A percentile compares a stretch with the other conserved stretches of the same genome.
Evolutionary conservation across 64 coral and sea anemone genomes (phyloP).

Genomic region (Acropora tenuis): DNA sequence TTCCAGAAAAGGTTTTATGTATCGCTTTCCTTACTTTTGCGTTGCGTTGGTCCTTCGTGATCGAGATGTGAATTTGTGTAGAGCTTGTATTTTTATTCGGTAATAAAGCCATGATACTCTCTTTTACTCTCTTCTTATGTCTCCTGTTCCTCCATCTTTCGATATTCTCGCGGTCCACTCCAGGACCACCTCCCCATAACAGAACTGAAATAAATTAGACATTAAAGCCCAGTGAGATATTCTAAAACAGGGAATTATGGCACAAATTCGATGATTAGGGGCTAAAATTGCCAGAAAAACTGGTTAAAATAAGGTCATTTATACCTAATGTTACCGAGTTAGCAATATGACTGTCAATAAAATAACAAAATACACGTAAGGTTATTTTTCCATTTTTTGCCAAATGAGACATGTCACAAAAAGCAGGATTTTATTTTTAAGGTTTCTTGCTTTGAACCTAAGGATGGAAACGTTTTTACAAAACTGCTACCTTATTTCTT

Average conservation of each 20-base stretch:
- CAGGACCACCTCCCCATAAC: background rate
- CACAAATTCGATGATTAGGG: background rate
- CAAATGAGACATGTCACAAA: background rate
- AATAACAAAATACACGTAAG: background rate
- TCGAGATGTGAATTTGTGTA: background rate
- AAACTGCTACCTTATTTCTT: slow-evolving; percentile 1
- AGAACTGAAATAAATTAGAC: background rate
- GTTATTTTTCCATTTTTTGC: slow-evolving; percentile 2
- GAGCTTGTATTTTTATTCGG: background rate
- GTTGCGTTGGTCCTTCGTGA: background rate
- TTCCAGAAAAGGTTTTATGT: background rate
- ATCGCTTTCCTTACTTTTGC: background rate
- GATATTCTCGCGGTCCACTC: background rate
- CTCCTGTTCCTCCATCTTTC: background rate
- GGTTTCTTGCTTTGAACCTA: slow-evolving; percentile 1
- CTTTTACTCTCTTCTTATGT: slow-evolving; percentile 1
- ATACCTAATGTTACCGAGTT: background rate
- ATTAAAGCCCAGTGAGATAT: background rate
- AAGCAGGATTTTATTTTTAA: slow-evolving; percentile 1
- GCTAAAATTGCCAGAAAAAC: background rate
- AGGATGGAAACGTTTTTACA: slow-evolving; percentile 1
- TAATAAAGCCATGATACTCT: background rate
- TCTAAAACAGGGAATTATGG: background rate
- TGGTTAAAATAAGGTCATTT: background rate
- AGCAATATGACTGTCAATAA: background rate